Base-by-base conservation (phyloP, 1,140 invertebrate genomes). In the Diplogasteroides magnus region DNA sequence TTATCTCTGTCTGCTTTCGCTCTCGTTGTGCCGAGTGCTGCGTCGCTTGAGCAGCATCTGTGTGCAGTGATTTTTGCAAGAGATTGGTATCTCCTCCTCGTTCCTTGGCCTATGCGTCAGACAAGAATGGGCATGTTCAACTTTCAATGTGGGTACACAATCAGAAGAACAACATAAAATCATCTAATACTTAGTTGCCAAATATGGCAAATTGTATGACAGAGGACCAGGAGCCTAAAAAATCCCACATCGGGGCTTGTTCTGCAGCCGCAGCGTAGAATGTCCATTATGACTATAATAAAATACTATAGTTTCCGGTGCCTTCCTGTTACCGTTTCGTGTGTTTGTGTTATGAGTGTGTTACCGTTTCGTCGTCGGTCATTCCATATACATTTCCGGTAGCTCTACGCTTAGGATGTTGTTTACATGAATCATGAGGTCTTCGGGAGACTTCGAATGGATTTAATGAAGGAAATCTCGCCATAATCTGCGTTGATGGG, bases 91-190 rank as follows among this genome's bases (percentile, higher is more conserved):
- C 1, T 81, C 83, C 26, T 74, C 61, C 57, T 56, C 69, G 13
- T 80, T 82, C 67, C 78, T 80, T 2, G 83, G 91, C 85, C 89
- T 96, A 84, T 94, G 97, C 48, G 87, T 97, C 60, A 94, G 91
- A 82, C 94, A 97, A 83, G 93, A 93, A n/a, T 98, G 94, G 95
- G 88, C 91, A 78, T 86, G 98, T 1, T 97, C 94, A 0, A 98
- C 95, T 58, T 97, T 93, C 77, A 94, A 98, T 86, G 62, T 66
- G 15, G 11, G 57, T 60, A 1, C 28, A 11, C 19, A 14, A 28
- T 66, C 1, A 1, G 19, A n/a, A n/a, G n/a, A n/a, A n/a, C n/a
- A n/a, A n/a, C n/a, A n/a, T n/a, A 6, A 14, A 2, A 66, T 11
- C 25, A 61, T 13, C 59, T n/a, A 11, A 77, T 94, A n/a, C n/a